Evolutionary conservation across 2,113 vertebrate genomes (phyloP).

Genomic region (Malaclemys terrapin): DNA sequence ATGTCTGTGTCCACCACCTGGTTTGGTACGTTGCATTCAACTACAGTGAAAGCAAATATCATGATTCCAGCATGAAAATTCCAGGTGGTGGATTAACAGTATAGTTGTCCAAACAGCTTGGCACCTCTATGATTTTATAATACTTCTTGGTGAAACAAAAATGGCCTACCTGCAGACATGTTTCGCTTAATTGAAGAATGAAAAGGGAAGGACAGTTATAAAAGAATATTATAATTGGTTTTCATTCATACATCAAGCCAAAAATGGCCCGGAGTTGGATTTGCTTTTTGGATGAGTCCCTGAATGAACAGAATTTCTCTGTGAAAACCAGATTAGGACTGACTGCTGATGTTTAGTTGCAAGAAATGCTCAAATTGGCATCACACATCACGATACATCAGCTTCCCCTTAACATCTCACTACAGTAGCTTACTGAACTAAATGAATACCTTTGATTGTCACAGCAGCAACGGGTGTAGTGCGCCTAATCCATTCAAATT

Average conservation of each 20-base stretch:
- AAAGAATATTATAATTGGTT: not conserved
- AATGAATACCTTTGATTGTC: not conserved
- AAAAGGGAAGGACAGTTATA: not conserved
- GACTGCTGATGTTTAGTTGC: not conserved
- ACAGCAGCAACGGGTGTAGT: not conserved
- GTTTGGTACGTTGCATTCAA: not conserved
- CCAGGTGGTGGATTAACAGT: not conserved
- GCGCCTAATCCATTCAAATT: not conserved
- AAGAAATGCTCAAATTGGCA: not conserved
- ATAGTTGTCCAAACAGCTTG: not conserved
- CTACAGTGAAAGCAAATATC: not conserved
- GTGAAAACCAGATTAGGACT: not conserved
- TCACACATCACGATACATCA: not conserved
- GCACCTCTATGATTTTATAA: fast-evolving
- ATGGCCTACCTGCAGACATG: not conserved
- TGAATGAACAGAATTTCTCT: not conserved
- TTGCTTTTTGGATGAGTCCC: not conserved
- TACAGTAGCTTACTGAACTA: not conserved
- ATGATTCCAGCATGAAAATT: not conserved
- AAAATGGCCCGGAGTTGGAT: not conserved
- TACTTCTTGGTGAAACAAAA: not conserved
- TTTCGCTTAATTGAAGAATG: not conserved
- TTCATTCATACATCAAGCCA: fast-evolving
- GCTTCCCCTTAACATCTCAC: not conserved
- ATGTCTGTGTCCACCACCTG: not conserved